phyloP scores from a whole-genome alignment of 2,888 invertebrate species.

The Phaedon cochleariae region DNA sequence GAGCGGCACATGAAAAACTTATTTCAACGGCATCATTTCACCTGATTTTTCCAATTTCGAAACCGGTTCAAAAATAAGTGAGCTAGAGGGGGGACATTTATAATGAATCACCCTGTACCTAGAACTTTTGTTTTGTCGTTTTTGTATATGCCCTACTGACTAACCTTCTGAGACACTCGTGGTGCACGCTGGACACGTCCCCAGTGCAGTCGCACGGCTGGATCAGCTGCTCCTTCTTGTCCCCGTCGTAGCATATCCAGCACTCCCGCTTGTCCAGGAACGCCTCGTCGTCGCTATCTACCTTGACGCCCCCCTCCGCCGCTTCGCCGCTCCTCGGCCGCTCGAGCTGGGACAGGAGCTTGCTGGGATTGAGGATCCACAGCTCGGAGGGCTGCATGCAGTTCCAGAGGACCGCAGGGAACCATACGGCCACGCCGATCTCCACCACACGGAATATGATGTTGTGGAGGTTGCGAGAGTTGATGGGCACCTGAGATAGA shows the following conservation, averaged over 20 bases:
- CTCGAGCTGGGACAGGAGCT: conserved; percentile 71
- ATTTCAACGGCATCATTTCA: no score
- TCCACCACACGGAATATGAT: conserved; percentile 90
- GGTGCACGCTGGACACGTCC: conserved; percentile 91
- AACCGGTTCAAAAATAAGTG: no score
- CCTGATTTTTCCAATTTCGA: no score
- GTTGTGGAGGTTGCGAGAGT: conserved; percentile 92
- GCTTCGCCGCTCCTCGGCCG: conserved; percentile 37
- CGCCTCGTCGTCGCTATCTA: conserved; percentile 61
- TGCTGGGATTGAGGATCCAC: conserved; percentile 92
- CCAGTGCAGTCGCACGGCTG: conserved; percentile 91
- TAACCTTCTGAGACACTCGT: conserved; percentile 82
- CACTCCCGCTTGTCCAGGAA: conserved; percentile 77
- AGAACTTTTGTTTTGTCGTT: no score
- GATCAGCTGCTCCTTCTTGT: conserved; percentile 83
- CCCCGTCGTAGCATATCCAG: conserved; percentile 92
- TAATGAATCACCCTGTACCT: no score
- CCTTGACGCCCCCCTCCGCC: conserved; percentile 26
- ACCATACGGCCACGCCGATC: conserved; percentile 94
- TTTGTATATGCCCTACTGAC: not conserved
- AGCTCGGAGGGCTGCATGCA: conserved; percentile 92
- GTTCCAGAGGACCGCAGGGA: conserved; percentile 96
- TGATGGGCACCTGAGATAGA: conserved; percentile 68
- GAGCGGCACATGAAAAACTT: no score
- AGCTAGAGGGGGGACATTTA: no score